These are phyloP conservation scores for Apus apus DNA, from an alignment of 2,113 vertebrate genomes.

Conservation along the genomic window DNA sequence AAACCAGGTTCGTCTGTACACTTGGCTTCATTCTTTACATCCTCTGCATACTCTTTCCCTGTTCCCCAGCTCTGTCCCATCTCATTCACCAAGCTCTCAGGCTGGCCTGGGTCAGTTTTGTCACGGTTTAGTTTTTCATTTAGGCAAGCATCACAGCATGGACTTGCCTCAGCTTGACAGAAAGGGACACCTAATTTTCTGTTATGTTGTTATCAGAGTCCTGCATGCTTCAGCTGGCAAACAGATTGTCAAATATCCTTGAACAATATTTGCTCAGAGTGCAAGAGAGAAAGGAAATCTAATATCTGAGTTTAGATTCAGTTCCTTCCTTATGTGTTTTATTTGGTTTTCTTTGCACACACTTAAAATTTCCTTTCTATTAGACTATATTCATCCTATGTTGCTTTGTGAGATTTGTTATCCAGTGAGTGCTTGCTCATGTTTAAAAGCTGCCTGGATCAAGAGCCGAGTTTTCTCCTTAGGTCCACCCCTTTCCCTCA, in stretches of 20 bases:
- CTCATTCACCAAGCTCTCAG: background rate
- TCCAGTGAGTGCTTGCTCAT: background rate
- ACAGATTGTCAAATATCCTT: slow-evolving; percentile 2
- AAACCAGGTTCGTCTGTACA: background rate
- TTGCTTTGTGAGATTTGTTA: background rate
- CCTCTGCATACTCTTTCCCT: background rate
- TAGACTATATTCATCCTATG: background rate
- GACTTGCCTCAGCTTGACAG: background rate
- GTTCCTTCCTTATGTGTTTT: background rate
- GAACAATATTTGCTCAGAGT: background rate
- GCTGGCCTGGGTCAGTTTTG: background rate
- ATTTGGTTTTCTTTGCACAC: background rate
- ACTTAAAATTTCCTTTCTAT: background rate
- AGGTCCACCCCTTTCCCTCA: background rate
- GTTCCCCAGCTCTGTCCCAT: background rate
- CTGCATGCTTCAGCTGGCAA: background rate
- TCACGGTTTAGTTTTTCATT: background rate
- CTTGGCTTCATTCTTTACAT: background rate
- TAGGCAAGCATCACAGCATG: background rate
- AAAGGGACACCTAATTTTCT: background rate
- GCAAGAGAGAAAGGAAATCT: slow-evolving; percentile 1
- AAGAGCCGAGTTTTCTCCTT: background rate
- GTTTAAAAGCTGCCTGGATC: background rate
- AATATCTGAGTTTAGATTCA: background rate
- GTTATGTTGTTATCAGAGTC: background rate